Base-by-base conservation (phyloP, 2,888 invertebrate genomes). In the Meiosimyza decipiens region DNA sequence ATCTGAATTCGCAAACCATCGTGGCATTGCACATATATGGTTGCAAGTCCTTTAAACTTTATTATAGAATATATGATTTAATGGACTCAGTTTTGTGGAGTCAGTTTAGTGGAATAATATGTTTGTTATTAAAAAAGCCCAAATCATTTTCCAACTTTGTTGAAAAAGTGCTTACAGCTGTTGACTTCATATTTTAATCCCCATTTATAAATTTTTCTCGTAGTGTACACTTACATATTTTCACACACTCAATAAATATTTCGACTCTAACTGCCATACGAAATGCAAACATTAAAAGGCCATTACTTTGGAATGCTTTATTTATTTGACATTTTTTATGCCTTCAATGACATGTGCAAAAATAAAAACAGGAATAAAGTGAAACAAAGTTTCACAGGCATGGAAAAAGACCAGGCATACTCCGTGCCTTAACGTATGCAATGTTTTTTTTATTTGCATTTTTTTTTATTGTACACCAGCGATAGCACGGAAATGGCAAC, bases 271-370 rank as follows among this genome's bases (percentile, higher is more conserved):
- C 62, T 62, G 63, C 40, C 72, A 70, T 55, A 66, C 77, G 76
- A 75, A 76, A 62, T 54, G 74, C 76, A 75, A 80, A 81, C 81
- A 81, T 81, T 81, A 81, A 81, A 81, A 81, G 80, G 78, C 81
- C 81, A 81, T 81, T 81, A 81, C 79, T 78, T 77, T 76, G 77
- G 75, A 72, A 68, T 65, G 60, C 55, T 50, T 72, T 72, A 80
- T 80, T 79, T 80, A 80, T 80, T 80, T 79, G 80, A 80, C 74
- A 77, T 81, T 78, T 78, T 71, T 73, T 68, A 62, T 71, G 62
- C 47, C 18, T 47, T 62, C 15, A 63, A 40, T 62, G 63, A 52
- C 70, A 70, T 11, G 52, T 54, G 49, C 18, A 63, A 63, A 49
- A n/a, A 55, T 67, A 67, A 11, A 60, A 18, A 52, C 28, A 51